A percentile compares a stretch with the other conserved stretches of the same genome.
Evolutionary conservation across 2,113 vertebrate genomes (phyloP).

Genomic region (Aix galericulata): DNA sequence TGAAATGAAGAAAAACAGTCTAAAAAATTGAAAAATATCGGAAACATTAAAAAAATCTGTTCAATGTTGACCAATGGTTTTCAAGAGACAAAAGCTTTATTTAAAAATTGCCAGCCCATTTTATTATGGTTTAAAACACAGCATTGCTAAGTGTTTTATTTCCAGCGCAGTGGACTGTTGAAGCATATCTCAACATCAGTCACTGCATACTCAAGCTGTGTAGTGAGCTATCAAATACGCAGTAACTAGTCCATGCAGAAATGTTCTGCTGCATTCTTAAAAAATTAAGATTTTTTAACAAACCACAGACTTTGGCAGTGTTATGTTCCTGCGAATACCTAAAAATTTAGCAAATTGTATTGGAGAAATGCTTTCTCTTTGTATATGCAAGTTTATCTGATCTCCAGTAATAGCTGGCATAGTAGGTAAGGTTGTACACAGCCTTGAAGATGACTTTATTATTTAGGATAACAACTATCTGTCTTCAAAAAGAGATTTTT

Average conservation of each 20-base stretch:
- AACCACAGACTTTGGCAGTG: neutral
- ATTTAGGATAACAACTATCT: neutral
- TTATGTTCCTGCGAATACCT: neutral
- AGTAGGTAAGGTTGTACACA: neutral
- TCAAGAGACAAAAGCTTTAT: neutral
- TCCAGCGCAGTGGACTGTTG: neutral
- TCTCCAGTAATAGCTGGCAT: neutral
- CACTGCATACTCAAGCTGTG: neutral
- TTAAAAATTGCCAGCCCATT: neutral
- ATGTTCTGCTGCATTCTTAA: neutral
- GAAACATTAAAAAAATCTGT: neutral
- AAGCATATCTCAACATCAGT: neutral
- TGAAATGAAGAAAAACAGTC: neutral
- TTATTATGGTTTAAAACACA: neutral
- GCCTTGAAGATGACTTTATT: neutral
- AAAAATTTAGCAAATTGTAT: neutral
- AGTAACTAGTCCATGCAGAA: neutral
- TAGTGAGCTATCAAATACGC: neutral
- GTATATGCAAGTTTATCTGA: neutral
- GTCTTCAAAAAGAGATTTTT: neutral
- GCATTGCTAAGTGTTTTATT: neutral
- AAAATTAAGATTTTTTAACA: neutral
- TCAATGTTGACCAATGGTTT: neutral
- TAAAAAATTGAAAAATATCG: neutral
- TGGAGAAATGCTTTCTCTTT: neutral